Evolutionary conservation across 2,888 invertebrate species (phyloP), one percentile per base, ranked within the genome.

Genomic region (Crocallis elinguaria): DNA sequence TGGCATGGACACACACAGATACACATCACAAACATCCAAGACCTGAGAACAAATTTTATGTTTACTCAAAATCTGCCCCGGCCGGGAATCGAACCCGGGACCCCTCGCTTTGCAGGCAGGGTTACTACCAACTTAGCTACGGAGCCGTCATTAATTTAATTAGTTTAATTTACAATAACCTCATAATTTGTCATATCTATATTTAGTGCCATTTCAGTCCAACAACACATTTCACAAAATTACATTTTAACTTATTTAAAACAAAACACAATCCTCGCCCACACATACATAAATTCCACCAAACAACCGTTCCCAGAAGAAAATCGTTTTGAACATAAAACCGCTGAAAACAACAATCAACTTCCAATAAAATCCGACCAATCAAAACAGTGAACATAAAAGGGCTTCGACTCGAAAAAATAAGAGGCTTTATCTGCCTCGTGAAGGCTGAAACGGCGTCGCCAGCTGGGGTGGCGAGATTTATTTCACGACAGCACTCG

Each of bases 401-500:
- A 54, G 53, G 48, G 53, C 53, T 54, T 55, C 37, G 82, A 79
- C 77, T 78, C 73, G 84, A 82, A 86, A 85, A 88, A 86, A 88
- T 87, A 87, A 88, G 86, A 82, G 82, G 82, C 82, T 88, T 88
- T 85, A 86, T 86, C 83, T 84, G 63, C 66, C 61, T 76, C 73
- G 77, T 84, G 86, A 86, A 84, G 82, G 81, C 82, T 84, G 83
- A 75, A 78, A 73, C 70, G 76, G 73, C 77, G 64, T 56, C 60
- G 69, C 75, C 77, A 72, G 69, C 71, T 66, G 78, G 90, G 89
- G 90, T 80, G 84, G 82, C 62, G 80, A 88, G 90, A 90, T 90
- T 90, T 90, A 90, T 90, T 81, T 86, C 86, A 83, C 77, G 86
- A 87, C 86, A 84, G 78, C 66, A 79, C 82, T 82, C 85, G 88